A percentile compares a stretch with the other conserved stretches of the same genome.
phyloP scores from a whole-genome alignment of 2,888 invertebrate species.

The Cremastobaeus sp. region DNA sequence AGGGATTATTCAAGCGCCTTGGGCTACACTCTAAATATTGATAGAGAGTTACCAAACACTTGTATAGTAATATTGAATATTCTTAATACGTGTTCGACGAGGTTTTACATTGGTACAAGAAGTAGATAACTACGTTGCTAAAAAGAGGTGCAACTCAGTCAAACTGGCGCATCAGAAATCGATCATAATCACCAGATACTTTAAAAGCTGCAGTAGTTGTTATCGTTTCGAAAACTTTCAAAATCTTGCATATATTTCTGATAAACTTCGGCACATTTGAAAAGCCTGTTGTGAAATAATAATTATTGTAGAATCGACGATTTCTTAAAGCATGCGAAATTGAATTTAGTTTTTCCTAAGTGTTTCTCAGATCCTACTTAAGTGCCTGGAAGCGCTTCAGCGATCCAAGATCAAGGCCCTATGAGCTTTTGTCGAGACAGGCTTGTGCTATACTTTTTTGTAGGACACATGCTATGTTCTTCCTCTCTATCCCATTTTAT shows the following conservation, averaged over 20 bases:
- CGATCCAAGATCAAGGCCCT: too few relatives aligned
- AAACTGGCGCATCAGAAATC: conserved; percentile 29
- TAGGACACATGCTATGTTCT: too few relatives aligned
- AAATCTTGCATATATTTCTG: too few relatives aligned
- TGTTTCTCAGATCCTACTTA: too few relatives aligned
- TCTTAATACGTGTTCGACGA: conserved; percentile 29
- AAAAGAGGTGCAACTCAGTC: conserved; percentile 23
- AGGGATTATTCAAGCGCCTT: conserved; percentile 39
- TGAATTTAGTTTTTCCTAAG: too few relatives aligned
- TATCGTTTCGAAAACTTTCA: conserved; percentile 7
- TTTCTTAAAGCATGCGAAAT: too few relatives aligned
- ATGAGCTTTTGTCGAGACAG: too few relatives aligned
- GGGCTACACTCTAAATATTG: conserved; percentile 49
- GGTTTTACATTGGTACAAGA: conserved; percentile 11
- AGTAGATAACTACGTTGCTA: conserved; percentile 21
- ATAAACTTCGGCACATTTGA: conserved; percentile 9
- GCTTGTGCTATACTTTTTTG: too few relatives aligned
- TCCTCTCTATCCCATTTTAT: too few relatives aligned
- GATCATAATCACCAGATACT: conserved; percentile 39
- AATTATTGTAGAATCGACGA: too few relatives aligned
- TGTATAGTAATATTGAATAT: conserved; percentile 26
- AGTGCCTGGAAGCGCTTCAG: too few relatives aligned
- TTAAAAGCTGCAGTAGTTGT: conserved; percentile 13
- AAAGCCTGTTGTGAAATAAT: conserved; percentile 21
- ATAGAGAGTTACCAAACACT: conserved; percentile 41